Percentiles rank a stretch among this genome's conserved stretches.
These are phyloP conservation scores for Meghimatium bilineatum DNA, from an alignment of 2,888 invertebrate genomes.

Conservation along the genomic window DNA sequence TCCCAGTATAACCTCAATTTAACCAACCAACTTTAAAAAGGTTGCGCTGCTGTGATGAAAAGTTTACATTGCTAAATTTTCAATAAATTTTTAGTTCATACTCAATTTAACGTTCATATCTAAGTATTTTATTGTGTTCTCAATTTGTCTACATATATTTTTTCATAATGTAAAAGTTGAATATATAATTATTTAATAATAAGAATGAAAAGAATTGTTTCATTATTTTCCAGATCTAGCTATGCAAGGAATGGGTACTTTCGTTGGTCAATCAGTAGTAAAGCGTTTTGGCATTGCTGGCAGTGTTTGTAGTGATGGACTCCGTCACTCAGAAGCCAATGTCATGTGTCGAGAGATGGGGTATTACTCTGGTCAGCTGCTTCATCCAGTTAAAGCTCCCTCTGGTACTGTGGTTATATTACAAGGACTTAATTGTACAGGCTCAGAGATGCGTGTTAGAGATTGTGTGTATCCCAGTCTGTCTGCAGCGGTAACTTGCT, in stretches of 20 bases:
- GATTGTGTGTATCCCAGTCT: constrained; percentile 51
- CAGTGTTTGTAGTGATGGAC: constrained; percentile 66
- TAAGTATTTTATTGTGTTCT: neutral
- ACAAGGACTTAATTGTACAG: constrained; percentile 54
- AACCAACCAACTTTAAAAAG: too few relatives aligned
- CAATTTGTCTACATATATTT: neutral
- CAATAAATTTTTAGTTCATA: too few relatives aligned
- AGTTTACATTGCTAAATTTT: too few relatives aligned
- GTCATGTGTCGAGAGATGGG: constrained; percentile 80
- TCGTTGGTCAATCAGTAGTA: constrained; percentile 58
- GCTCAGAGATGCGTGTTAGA: constrained; percentile 56
- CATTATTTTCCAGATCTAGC: constrained; percentile 31
- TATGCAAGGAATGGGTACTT: constrained; percentile 46
- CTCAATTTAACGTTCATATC: neutral
- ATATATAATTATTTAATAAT: neutral
- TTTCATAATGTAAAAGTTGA: neutral
- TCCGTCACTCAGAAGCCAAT: constrained; percentile 78
- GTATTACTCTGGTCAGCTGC: constrained; percentile 12
- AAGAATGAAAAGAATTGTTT: neutral
- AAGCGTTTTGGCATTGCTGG: constrained; percentile 72
- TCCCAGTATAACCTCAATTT: too few relatives aligned
- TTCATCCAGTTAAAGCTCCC: neutral
- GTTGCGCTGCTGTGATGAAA: too few relatives aligned
- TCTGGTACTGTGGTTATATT: constrained; percentile 16
- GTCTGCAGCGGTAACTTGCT: neutral